Evolutionary conservation across 1,140 invertebrate genomes (phyloP).

Genomic region (Penaeus chinensis): DNA sequence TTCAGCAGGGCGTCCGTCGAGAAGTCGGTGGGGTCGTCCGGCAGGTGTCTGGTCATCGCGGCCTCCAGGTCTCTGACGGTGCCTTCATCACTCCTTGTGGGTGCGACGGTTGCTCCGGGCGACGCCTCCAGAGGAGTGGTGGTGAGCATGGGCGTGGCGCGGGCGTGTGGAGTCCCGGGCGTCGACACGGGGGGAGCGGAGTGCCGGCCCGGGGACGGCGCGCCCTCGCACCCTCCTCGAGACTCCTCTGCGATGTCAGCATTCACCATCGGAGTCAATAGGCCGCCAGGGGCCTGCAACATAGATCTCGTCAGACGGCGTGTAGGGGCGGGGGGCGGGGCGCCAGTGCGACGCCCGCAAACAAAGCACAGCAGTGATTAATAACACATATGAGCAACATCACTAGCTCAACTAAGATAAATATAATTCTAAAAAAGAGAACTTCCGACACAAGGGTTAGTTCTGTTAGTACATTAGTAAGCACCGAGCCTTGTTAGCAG

Average conservation of each 20-base stretch:
- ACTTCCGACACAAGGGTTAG: not conserved
- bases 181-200: slow-evolving; percentile 44
- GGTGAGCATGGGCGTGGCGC: slow-evolving; percentile 54
- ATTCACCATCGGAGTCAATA: slow-evolving; percentile 59
- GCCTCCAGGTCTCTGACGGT: slow-evolving; percentile 93
- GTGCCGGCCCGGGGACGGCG: slow-evolving; percentile 30
- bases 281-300: slow-evolving; percentile 52
- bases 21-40: slow-evolving; percentile 82
- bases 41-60: slow-evolving; percentile 95
- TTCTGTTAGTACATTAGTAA: slow-evolving; percentile 51
- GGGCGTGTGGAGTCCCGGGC: slow-evolving; percentile 45
- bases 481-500: not conserved
- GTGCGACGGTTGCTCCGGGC: slow-evolving; percentile 26
- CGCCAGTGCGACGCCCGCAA: no score
- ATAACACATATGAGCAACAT: no score
- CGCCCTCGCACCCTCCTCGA: slow-evolving; percentile 33
- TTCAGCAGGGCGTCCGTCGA: slow-evolving; percentile 85
- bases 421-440: no score
- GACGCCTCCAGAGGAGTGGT: slow-evolving; percentile 40
- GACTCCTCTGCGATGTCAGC: slow-evolving; percentile 49
- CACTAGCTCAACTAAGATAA: no score
- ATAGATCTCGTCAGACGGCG: slow-evolving; percentile 7
- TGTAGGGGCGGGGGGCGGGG: no score
- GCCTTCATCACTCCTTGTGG: slow-evolving; percentile 66
- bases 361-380: no score